These are phyloP conservation scores for Mythimna lalbum DNA, from an alignment of 2,888 invertebrate species.

Conservation along the genomic window DNA sequence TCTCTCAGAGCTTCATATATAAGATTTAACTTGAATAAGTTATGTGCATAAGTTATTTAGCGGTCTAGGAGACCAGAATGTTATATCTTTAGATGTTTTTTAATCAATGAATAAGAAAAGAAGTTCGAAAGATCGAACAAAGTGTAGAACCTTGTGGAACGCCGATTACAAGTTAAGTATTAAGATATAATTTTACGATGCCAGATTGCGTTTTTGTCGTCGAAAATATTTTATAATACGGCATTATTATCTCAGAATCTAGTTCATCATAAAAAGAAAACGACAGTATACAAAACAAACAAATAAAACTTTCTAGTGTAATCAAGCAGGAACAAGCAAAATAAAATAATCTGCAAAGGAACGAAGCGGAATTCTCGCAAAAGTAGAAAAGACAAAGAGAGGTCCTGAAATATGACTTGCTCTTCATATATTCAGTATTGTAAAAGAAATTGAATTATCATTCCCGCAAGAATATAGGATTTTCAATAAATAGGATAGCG, in stretches of 20 bases:
- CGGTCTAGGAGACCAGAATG: constrained; percentile 21
- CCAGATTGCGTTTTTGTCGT: not conserved
- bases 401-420: constrained; percentile 60
- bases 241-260: constrained; percentile 18
- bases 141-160: constrained; percentile 19
- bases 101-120: constrained; percentile 6
- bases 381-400: constrained; percentile 57
- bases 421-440: constrained; percentile 60
- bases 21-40: constrained; percentile 46
- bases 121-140: constrained; percentile 2
- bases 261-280: constrained; percentile 32
- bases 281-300: constrained; percentile 46
- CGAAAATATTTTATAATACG: not conserved
- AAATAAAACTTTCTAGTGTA: constrained; percentile 53
- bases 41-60: constrained; percentile 43
- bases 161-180: not conserved
- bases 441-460: constrained; percentile 62
- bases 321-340: constrained; percentile 56
- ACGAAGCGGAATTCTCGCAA: constrained; percentile 42
- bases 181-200: not conserved
- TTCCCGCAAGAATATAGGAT: constrained; percentile 59
- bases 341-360: constrained; percentile 56
- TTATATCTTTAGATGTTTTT: constrained; percentile 25
- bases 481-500: constrained; percentile 59
- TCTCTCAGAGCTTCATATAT: constrained; percentile 20